Evolutionary conservation across 1,140 invertebrate species (phyloP).

Genomic region (Caenorhabditis elegans): WBcel235 BX284605.5:11277001-11277500

Average conservation of each 20-base stretch:
- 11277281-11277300: neutral
- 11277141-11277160: neutral
- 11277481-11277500: too few species aligned
- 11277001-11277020: neutral
- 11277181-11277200: neutral
- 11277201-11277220: neutral
- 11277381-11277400: too few species aligned
- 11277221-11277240: neutral
- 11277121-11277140: neutral
- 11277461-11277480: too few species aligned
- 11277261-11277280: neutral
- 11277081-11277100: slow-evolving; percentile 11
- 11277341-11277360: too few species aligned
- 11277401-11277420: too few species aligned
- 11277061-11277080: neutral
- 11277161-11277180: neutral
- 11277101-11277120: neutral
- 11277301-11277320: too few species aligned
- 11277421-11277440: too few species aligned
- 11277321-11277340: too few species aligned
- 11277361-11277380: too few species aligned
- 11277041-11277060: neutral
- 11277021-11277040: neutral
- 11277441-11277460: too few species aligned
- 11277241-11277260: neutral